These are phyloP conservation scores for Clivina fossor DNA, from an alignment of 2,888 invertebrate species.

Conservation along the genomic window DNA sequence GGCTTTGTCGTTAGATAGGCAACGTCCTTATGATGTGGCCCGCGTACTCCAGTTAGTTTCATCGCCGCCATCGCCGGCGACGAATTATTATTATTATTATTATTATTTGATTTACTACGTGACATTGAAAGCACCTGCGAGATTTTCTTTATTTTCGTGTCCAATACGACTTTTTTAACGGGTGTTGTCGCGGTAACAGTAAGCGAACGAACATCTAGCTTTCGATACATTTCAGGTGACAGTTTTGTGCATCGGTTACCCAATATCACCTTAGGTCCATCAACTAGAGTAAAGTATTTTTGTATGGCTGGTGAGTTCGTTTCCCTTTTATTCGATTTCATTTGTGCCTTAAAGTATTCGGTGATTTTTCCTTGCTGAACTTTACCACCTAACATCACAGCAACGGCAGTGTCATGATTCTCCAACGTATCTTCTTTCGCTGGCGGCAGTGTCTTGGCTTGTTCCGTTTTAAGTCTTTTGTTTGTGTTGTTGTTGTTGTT, in stretches of 20 bases:
- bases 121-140: conserved; percentile 47
- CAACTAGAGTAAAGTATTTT: conserved; percentile 45
- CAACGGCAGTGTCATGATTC: conserved; percentile 28
- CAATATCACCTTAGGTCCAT: conserved; percentile 42
- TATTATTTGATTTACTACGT: conserved; percentile 49
- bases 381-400: conserved; percentile 40
- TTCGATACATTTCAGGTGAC: conserved; percentile 35
- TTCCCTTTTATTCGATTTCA: conserved; percentile 61
- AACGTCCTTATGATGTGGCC: conserved; percentile 45
- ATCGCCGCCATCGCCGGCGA: conserved; percentile 45
- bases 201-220: conserved; percentile 47
- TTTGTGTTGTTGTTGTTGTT: conserved; percentile 29
- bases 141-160: conserved; percentile 46
- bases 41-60: conserved; percentile 50
- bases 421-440: conserved; percentile 31
- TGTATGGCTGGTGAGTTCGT: conserved; percentile 35
- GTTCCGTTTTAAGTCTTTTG: conserved; percentile 22
- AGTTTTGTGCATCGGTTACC: conserved; percentile 27
- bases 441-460: conserved; percentile 26
- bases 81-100: conserved; percentile 39
- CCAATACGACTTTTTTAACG: conserved; percentile 46
- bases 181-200: conserved; percentile 51
- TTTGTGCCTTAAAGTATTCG: conserved; percentile 81
- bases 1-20: conserved; percentile 50
- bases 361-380: conserved; percentile 77